phyloP scores from a whole-genome alignment of 2,888 invertebrate species.

The Dysmachus trigonus region DNA sequence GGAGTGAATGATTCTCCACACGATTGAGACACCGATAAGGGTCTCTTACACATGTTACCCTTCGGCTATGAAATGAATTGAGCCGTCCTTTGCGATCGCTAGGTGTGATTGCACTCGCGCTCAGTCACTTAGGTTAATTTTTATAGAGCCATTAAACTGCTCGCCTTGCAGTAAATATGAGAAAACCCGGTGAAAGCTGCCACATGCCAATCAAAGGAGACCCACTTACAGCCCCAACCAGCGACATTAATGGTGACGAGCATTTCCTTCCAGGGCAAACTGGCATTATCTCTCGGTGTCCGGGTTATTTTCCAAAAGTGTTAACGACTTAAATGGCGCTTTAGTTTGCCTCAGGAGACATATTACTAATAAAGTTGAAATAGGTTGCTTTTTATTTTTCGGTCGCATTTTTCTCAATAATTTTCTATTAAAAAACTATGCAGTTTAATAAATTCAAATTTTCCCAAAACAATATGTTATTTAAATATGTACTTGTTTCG shows the following conservation, averaged over 20 bases:
- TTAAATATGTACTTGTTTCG: too few relatives aligned
- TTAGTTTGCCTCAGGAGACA: background rate
- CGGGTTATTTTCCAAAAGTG: background rate
- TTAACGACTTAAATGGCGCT: background rate
- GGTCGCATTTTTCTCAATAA: too few relatives aligned
- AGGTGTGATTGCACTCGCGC: background rate
- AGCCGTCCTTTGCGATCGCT: background rate
- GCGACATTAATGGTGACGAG: background rate
- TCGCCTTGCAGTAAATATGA: background rate
- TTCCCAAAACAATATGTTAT: too few relatives aligned
- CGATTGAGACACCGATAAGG: conserved; percentile 1
- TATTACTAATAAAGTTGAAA: background rate
- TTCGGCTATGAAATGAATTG: background rate
- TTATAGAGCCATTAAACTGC: background rate
- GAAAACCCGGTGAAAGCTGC: background rate
- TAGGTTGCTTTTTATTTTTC: too few relatives aligned
- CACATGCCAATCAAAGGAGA: background rate
- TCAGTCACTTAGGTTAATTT: background rate
- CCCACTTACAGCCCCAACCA: background rate
- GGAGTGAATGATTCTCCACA: conserved; percentile 8
- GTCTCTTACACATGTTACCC: background rate
- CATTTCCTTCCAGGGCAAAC: background rate
- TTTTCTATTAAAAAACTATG: too few relatives aligned
- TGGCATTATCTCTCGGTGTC: background rate
- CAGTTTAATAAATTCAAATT: too few relatives aligned